Conservation (phyloP, 2,888 invertebrate genomes). For the Drosophila cognata region DNA sequence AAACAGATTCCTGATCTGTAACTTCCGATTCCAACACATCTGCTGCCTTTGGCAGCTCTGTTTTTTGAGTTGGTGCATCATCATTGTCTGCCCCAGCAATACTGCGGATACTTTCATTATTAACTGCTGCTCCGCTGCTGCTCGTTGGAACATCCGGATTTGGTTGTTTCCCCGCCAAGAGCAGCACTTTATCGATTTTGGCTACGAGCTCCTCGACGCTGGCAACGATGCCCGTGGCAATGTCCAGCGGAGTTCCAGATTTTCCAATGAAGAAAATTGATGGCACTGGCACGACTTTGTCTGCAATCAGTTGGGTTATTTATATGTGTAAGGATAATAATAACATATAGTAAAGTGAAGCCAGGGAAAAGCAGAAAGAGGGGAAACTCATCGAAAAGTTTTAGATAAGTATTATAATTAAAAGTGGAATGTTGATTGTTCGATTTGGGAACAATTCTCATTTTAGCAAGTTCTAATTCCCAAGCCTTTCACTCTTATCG, state of each 20-base stretch:
- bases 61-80: background rate
- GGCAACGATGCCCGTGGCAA: slow-evolving; percentile 88
- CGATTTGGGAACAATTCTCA: background rate
- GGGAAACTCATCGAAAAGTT: no score
- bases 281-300: slow-evolving; percentile 91
- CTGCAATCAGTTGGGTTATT: slow-evolving; percentile 83
- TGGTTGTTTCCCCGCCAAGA: slow-evolving; percentile 51
- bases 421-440: background rate
- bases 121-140: background rate
- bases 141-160: slow-evolving; percentile 13
- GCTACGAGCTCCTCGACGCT: slow-evolving; percentile 87
- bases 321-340: background rate
- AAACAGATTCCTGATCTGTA: background rate
- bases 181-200: slow-evolving; percentile 88
- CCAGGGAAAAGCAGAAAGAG: background rate
- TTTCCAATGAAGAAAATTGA: slow-evolving; percentile 94
- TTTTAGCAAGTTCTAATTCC: background rate
- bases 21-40: background rate
- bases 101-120: slow-evolving; percentile 7
- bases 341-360: background rate
- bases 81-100: slow-evolving; percentile 57
- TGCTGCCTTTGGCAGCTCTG: background rate
- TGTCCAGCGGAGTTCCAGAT: slow-evolving; percentile 92
- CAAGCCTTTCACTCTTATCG: no score
- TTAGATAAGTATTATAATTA: background rate